Base-by-base conservation (phyloP, 1,140 invertebrate genomes). In the Trinorchestia longiramus region DNA sequence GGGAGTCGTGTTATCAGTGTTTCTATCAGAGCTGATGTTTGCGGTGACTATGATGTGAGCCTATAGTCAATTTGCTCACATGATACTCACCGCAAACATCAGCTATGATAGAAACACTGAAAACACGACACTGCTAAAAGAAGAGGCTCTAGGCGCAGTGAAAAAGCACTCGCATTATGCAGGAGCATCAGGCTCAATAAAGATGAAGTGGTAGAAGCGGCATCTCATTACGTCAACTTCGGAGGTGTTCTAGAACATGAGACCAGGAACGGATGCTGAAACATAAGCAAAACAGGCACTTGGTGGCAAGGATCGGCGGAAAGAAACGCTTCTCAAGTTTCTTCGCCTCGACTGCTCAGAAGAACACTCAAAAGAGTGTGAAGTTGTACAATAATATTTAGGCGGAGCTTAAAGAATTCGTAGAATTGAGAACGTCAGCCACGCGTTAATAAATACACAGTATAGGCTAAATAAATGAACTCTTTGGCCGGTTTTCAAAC, bases 121-220 rank as follows among this genome's bases (percentile, higher is more conserved):
- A 77, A 77, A 77, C 62, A 77, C 62, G 62, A 77, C 62, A 77
- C 62, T 23, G 15, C 62, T 77, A 23, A 11, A 77, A 11, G 62
- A 77, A 77, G 62, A 11, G 15, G 62, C 62, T 77, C 15, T 23
- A 53, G 19, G 47, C 47, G 47, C 47, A 53, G 19, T 19, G 47
- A 77, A 77, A 77, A 77, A 77, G 62, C 62, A 77, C 62, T 77
- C 62, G 36, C 15, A 77, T 77, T 77, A 77, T 77, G 62, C 62
- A 77, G 62, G 62, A 77, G 62, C 62, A 77, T 77, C 62, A 77
- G 62, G 62, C 62, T 77, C 62, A 77, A 77, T 77, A 77, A 77
- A 77, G 62, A 77, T 77, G 36, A 77, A 77, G 62, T 77, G 62
- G 62, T 77, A 77, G 62, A 77, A 28, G 62, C 62, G 28, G 62